Evolutionary conservation across 2,113 vertebrate genomes (phyloP).

Genomic region (Furnarius figulus): DNA sequence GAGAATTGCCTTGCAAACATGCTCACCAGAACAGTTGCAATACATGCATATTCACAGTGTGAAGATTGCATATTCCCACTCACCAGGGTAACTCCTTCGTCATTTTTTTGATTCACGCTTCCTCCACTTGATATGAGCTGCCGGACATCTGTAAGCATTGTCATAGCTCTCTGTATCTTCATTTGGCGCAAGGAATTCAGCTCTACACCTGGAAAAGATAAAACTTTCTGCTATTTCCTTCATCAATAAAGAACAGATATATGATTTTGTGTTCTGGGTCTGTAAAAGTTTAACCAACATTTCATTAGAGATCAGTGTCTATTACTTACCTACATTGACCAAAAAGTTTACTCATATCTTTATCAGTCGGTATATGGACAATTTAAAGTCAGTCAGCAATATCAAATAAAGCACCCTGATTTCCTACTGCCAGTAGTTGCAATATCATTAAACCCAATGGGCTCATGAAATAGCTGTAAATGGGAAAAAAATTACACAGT

Average conservation of each 20-base stretch:
- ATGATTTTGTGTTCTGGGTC: not conserved
- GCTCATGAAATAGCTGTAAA: not conserved
- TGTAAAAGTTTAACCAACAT: not conserved
- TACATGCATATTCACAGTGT: not conserved
- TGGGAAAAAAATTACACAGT: not conserved
- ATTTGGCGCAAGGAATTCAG: slow-evolving; percentile 81
- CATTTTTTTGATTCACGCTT: slow-evolving; percentile 83
- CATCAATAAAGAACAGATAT: not conserved
- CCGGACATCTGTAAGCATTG: slow-evolving; percentile 87
- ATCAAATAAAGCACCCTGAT: not conserved
- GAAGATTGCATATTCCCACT: slow-evolving; percentile 13
- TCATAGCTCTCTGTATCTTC: slow-evolving; percentile 82
- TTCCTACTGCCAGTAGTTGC: not conserved
- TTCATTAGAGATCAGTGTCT: not conserved
- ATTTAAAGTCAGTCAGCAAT: not conserved
- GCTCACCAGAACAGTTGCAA: not conserved
- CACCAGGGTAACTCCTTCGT: slow-evolving; percentile 91
- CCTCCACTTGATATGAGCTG: slow-evolving; percentile 82
- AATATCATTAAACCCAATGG: not conserved
- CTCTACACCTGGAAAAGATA: slow-evolving; percentile 80
- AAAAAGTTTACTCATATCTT: not conserved
- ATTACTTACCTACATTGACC: not conserved
- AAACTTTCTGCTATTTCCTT: not conserved
- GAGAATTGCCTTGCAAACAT: not conserved
- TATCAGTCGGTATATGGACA: not conserved